These are phyloP conservation scores for Myotis brandtii DNA, from an alignment of 2,113 vertebrate genomes.

Conservation along the genomic window DNA sequence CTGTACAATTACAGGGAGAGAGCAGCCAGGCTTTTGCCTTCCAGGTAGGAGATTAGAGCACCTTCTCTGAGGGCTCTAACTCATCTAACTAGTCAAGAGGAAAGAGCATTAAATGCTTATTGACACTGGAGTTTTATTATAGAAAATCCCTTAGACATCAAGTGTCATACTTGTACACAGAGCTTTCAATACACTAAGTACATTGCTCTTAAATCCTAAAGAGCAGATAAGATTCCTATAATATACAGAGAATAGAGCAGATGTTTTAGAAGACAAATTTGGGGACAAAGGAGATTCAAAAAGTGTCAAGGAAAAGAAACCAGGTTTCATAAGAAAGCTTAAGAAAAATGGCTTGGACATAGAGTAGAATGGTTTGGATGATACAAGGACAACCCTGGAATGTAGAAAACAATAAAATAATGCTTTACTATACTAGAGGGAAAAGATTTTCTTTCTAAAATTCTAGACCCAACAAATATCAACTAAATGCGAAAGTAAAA, in stretches of 20 bases:
- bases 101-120: background rate
- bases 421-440: background rate
- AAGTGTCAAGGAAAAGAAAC: background rate
- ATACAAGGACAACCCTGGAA: background rate
- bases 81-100: background rate
- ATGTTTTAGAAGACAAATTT: background rate
- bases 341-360: background rate
- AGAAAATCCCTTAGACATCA: background rate
- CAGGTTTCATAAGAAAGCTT: background rate
- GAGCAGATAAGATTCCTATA: background rate
- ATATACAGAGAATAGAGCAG: background rate
- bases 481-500: background rate
- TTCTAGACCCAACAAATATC: background rate
- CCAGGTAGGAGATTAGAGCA: background rate
- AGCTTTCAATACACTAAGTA: background rate
- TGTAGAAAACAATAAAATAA: background rate
- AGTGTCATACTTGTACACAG: background rate
- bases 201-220: slow-evolving; percentile 3
- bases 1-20: background rate
- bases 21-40: background rate
- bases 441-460: background rate
- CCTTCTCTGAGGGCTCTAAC: background rate
- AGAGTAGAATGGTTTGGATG: background rate
- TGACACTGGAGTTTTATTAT: background rate
- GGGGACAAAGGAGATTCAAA: background rate